Evolutionary conservation across 2,113 vertebrate species (phyloP), one percentile per base, ranked within the genome.

Genomic region (Turdus rufiventris): DNA sequence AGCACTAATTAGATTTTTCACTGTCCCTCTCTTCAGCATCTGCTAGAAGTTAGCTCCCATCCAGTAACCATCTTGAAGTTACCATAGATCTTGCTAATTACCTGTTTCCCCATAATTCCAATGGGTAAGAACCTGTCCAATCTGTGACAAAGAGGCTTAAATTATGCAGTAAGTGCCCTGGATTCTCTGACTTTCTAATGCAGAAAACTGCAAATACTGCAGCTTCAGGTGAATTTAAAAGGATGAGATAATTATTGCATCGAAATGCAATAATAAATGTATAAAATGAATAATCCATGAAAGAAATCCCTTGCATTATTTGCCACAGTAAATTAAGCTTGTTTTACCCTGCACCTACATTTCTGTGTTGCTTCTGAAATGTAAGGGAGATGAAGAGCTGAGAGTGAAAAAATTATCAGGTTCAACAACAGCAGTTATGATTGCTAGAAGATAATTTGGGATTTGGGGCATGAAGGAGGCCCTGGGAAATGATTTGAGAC

Each of bases 21-120:
- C 31, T 95, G 72, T 23, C 60, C 60, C 51, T 71, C 65, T 91
- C 51, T 88, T 85, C 77, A 89, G 43, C 29, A 10, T 74, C 47
- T 95, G 51, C 62, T 85, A 56, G 54, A 93, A 92, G 26, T 58
- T 92, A 82, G 66, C 72, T 92, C 48, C 72, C 45, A 88, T 91
- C 45, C 75, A 81, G 63, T 48, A 95, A 84, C 68, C 72, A 78
- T 85, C 56, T 81, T 96, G 85, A 93, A 91, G 88, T 93, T 94
- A 90, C 51, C 79, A 67, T 85, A 96, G 68, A 85, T 94, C 75
- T 94, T 88, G 57, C 75, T 95, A 96, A 94, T 96, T 94, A 88
- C 74, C 89, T 85, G 43, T 91, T 94, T 91, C 57, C 47, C 63
- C 79, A 68, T 78, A 94, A 94, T 93, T 95, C 94, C 90, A 81